Base-by-base conservation (phyloP, 1,140 invertebrate genomes). In the Temnothorax nylanderi region DNA sequence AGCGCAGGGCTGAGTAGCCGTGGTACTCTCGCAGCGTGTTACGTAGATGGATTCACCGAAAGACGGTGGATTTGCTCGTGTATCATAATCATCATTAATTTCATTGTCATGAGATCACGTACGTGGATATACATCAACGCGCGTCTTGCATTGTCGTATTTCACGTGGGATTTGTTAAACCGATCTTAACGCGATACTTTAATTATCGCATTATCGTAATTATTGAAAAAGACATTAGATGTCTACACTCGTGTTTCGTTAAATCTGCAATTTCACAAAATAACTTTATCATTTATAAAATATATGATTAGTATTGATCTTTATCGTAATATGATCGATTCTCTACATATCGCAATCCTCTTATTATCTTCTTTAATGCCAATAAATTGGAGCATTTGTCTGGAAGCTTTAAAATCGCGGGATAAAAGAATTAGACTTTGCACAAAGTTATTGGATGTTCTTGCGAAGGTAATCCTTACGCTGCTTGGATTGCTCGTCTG, bases 371-470 rank as follows among this genome's bases (percentile, higher is more conserved):
- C 60, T 78, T 49, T 78, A 78, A 78, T 78, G 37, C 58, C 7
- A 65, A 78, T 78, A 78, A 65, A 65, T 49, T 65, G 76, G 18
- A 64, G 7, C 76, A 78, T 78, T 78, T 65, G 26, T 78, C 58
- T 47, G 58, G 6, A 6, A 65, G 41, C 72, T 75, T 58, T 65
- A 65, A 56, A 56, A 78, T 65, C 18, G 26, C 18, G 18, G 60
- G 76, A 78, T 65, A 65, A 78, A 64, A 65, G 37, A 65, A 78
- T 78, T 47, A 21, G 44, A 65, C 26, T 65, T 78, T 78, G 58
- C 26, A 65, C 41, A 78, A 65, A 78, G 41, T 78, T 78, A 78
- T 78, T 64, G 76, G 41, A 78, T 78, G 32, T 78, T 78, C 41
- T 78, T 65, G 18, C 11, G 18, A 78, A 34, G 6, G 26, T 78